These are phyloP conservation scores for Pseudachorutes palmiensis DNA, from an alignment of 1,140 invertebrate species.

Conservation along the genomic window DNA sequence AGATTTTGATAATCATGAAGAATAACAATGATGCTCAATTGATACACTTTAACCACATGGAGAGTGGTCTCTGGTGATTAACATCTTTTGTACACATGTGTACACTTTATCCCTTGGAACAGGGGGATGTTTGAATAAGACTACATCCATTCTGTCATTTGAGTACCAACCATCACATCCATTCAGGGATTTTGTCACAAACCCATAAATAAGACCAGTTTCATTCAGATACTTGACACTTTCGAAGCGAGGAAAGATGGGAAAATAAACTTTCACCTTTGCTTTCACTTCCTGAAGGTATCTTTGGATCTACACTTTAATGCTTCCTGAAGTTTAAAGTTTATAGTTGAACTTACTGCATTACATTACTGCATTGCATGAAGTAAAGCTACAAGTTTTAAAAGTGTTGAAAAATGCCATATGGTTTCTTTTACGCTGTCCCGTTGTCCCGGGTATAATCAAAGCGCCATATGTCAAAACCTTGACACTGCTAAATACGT, in stretches of 20 bases:
- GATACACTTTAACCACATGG: conserved; percentile 8
- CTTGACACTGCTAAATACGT: neutral
- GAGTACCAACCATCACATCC: neutral
- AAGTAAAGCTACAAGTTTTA: neutral
- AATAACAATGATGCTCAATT: neutral
- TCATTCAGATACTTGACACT: neutral
- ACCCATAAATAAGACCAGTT: too few species aligned
- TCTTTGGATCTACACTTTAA: neutral
- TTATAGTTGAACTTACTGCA: neutral
- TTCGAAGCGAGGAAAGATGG: neutral
- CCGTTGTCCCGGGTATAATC: too few species aligned
- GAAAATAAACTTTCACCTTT: neutral
- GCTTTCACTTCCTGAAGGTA: too few species aligned
- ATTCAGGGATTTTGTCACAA: too few species aligned
- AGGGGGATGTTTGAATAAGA: neutral
- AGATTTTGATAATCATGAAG: neutral
- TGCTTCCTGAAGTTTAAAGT: neutral
- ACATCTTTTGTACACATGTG: conserved; percentile 7
- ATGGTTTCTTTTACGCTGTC: neutral
- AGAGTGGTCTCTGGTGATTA: conserved; percentile 1
- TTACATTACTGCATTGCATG: neutral
- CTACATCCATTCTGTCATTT: neutral
- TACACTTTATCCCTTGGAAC: neutral
- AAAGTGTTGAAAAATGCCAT: neutral
- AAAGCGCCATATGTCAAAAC: conserved; percentile 3